These are phyloP conservation scores for Anaspis maculata DNA, from an alignment of 2,888 invertebrate species.

Conservation along the genomic window DNA sequence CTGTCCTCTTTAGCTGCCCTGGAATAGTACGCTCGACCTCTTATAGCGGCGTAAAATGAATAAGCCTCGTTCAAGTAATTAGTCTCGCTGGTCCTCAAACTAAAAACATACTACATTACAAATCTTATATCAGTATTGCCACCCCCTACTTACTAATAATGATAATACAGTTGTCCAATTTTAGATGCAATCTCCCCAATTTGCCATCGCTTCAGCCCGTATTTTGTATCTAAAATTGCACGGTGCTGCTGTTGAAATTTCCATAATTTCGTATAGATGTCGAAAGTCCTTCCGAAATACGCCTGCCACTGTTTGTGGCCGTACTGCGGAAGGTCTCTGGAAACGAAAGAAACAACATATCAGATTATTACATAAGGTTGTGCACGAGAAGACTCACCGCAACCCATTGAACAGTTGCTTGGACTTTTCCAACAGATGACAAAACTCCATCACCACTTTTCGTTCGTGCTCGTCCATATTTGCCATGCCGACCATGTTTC, in stretches of 20 bases:
- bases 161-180: conserved; percentile 97
- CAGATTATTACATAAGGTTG: not conserved
- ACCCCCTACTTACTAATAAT: conserved; percentile 85
- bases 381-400: conserved; percentile 50
- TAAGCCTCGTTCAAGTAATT: conserved; percentile 94
- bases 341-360: no score
- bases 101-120: conserved; percentile 39
- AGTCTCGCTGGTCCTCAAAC: conserved; percentile 91
- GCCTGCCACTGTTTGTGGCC: conserved; percentile 98
- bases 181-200: conserved; percentile 98
- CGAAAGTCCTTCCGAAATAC: conserved; percentile 94
- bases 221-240: conserved; percentile 81
- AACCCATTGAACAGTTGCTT: conserved; percentile 95
- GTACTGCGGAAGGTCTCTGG: conserved; percentile 90
- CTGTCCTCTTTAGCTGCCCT: conserved; percentile 88
- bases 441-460: conserved; percentile 91
- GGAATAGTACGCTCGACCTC: conserved; percentile 89
- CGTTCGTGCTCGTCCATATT: conserved; percentile 80
- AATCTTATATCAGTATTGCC: not conserved
- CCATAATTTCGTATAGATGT: conserved; percentile 96
- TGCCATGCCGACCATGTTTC: conserved; percentile 65
- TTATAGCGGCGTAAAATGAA: conserved; percentile 92
- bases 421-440: conserved; percentile 91
- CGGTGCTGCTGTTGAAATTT: conserved; percentile 97
- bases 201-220: conserved; percentile 95